Conservation (phyloP, 1,140 invertebrate species). For the Medauroidea extradentata region DNA sequence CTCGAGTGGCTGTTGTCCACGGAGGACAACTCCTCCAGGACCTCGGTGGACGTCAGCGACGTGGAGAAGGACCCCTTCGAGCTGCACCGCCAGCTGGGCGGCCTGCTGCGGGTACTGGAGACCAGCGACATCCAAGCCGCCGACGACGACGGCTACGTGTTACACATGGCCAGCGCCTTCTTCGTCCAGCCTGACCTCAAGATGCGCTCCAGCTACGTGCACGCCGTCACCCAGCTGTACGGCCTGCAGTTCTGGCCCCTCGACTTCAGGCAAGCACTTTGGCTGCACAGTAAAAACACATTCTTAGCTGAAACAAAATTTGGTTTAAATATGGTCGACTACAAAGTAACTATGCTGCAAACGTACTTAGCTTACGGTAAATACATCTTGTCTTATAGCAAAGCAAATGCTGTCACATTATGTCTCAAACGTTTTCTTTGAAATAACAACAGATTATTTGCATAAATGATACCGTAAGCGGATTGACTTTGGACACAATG, state of each 20-base stretch:
- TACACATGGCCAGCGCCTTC: not conserved
- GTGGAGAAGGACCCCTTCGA: not conserved
- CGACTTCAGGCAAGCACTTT: slow-evolving; percentile 1
- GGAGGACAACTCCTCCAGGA: not conserved
- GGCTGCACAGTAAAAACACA: too few species aligned
- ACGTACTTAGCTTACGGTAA: too few species aligned
- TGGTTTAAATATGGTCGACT: too few species aligned
- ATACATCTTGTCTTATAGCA: too few species aligned
- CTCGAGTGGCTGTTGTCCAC: not conserved
- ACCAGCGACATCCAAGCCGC: not conserved
- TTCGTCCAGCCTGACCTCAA: not conserved
- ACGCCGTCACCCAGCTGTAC: not conserved
- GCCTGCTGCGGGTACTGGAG: not conserved
- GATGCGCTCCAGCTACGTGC: not conserved
- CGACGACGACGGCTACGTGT: not conserved
- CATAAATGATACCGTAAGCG: too few species aligned
- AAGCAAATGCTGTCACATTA: too few species aligned
- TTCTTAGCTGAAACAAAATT: too few species aligned
- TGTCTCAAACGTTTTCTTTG: too few species aligned
- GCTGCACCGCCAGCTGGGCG: slow-evolving; percentile 2
- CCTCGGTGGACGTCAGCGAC: not conserved
- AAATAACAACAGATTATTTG: too few species aligned
- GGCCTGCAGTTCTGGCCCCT: not conserved
- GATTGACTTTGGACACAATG: too few species aligned
- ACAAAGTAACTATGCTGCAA: too few species aligned